A percentile compares a stretch with the other conserved stretches of the same genome.
phyloP scores from a whole-genome alignment of 2,797 vertebrate species.

The Emys orbicularis region DNA sequence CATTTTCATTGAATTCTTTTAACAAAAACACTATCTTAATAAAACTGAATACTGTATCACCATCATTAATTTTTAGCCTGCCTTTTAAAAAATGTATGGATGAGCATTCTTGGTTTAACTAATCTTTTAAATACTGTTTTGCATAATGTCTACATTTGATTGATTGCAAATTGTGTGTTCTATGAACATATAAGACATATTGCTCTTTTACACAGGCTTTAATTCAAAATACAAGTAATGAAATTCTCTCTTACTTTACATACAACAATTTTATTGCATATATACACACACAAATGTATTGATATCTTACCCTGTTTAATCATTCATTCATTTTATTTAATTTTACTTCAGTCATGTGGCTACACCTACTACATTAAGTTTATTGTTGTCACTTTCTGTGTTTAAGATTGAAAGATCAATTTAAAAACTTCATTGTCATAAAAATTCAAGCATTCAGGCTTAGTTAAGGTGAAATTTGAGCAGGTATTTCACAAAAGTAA shows the following conservation, averaged over 20 bases:
- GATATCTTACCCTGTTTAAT: rapidly evolving
- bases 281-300: not conserved
- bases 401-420: not conserved
- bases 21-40: not conserved
- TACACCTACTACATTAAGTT: not conserved
- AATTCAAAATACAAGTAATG: not conserved
- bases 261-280: not conserved
- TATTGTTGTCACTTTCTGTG: not conserved
- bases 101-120: constrained; percentile 53
- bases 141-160: not conserved
- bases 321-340: not conserved
- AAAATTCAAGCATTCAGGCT: not conserved
- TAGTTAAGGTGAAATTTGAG: rapidly evolving
- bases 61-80: not conserved
- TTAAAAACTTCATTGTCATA: rapidly evolving
- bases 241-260: not conserved
- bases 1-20: not conserved
- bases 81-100: constrained; percentile 15
- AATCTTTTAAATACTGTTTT: constrained; percentile 45
- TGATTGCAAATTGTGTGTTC: rapidly evolving
- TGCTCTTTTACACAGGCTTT: not conserved
- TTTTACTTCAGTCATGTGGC: not conserved
- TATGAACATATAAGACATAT: not conserved
- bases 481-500: rapidly evolving
- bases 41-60: not conserved